Evolutionary conservation across 2,797 vertebrate species (phyloP), one percentile per base, ranked within the genome.

Genomic region (Macrochelys suwanniensis): DNA sequence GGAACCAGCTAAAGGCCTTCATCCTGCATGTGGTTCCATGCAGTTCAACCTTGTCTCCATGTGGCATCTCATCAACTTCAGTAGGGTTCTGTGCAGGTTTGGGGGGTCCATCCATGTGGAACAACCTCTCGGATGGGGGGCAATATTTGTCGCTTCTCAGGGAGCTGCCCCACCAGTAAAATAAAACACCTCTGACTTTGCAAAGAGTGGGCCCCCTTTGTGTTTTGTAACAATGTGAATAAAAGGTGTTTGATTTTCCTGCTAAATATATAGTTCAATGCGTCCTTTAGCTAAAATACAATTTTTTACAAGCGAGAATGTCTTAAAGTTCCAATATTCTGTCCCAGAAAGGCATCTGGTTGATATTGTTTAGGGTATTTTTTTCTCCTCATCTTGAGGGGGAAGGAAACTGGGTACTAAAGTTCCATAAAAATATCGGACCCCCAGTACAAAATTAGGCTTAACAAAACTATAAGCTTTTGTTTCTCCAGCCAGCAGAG

Each of bases 401-500:
- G 80, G 76, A 85, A 80, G 57, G 5, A 51, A 82, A 11, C 28
- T 7, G 8, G 11, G 71, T 49, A 15, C 82, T 86, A 65, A 92
- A 95, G 59, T 91, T 56, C 28, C 82, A 85, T 91, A 42, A 54
- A 97, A 92, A 68, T 78, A 92, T 95, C 81, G 57, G 26, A 23
- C 9, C 76, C 84, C 83, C 56, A 45, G n/a, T 87, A 80, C 81
- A 37, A 85, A 78, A 11, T 57, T 85, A 6, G 81, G 89, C 59
- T 87, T 87, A 87, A 95, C 94, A 87, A 96, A 97, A 84, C 79
- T 26, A 1, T 57, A 80, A 9, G 45, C 89, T 96, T 98, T 96
- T 97, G 90, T 97, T 95, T 95, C 93, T 96, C 84, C 79, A n/a
- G 87, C 87, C 94, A 94, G 93, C 65, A 79, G 87, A 95, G 96